Base-by-base conservation (phyloP, 2,797 vertebrate genomes). In the Odontamblyopus rebecca region DNA sequence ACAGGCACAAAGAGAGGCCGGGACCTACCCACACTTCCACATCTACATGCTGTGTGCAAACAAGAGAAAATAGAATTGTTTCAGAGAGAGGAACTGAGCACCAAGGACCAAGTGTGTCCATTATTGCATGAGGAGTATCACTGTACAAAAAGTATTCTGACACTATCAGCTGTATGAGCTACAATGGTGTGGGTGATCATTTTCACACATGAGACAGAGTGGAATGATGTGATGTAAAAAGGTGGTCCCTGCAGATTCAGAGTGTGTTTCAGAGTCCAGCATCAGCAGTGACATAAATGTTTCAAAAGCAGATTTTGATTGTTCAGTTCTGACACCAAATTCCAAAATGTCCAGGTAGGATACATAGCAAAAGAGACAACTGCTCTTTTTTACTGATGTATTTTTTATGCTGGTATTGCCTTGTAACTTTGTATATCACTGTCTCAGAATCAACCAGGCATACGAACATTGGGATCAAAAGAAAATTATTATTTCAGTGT, bases 21-120 rank as follows among this genome's bases (percentile, higher is more conserved):
- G 82, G 91, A 96, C 95, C 89, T 95, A 96, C 95, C 95, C 95
- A 96, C 93, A 95, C 95, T 95, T 96, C 94, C 94, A 96, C 92
- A 95, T 96, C 95, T 95, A 96, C 93, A 93, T 94, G 94, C 95
- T 96, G 95, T 96, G 95, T 94, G 91, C 91, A 93, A 94, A 94
- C 93, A 93, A 94, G 93, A 90, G 77, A 87, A 71, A 85, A 79
- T 91, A 92, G 80, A 91, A 90, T 80, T 56, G 68, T 86, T 88
- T 75, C 72, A 86, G 50, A 65, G 79, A 78, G 19, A 54, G 85
- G 80, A 90, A 76, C 67, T 74, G 73, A 61, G 29, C 61, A 62
- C 16, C 61, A 38, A 38, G 35, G 35, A 38, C 35, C 35, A 38
- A 38, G 18, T 1, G 4, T 18, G 30, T 62, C 6, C 61, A 62